phyloP scores from a whole-genome alignment of 2,797 vertebrate genomes.

The Okamejei kenojei region DNA sequence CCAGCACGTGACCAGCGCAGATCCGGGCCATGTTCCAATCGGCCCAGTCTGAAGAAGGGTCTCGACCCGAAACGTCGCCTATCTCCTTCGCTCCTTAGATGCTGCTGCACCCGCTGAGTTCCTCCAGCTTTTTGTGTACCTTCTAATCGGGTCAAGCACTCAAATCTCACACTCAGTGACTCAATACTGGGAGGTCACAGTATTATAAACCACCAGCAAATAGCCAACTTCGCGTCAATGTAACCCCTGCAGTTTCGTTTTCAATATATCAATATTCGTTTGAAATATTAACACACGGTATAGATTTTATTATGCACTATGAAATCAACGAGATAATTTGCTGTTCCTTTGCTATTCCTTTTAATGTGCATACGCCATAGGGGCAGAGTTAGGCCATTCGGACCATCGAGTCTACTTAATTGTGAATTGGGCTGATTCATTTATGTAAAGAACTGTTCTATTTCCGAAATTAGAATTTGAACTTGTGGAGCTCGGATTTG shows the following conservation, averaged over 20 bases:
- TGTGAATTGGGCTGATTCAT: no score
- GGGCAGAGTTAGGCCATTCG: no score
- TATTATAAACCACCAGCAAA: background rate
- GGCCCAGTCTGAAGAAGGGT: no score
- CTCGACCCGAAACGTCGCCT: no score
- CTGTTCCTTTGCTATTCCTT: background rate
- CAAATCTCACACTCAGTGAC: background rate
- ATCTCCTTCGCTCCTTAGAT: no score
- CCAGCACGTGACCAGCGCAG: background rate
- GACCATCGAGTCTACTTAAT: no score
- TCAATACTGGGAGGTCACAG: background rate
- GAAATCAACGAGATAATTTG: background rate
- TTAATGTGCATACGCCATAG: no score
- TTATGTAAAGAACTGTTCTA: no score
- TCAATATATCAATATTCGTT: no score
- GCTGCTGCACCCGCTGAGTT: no score
- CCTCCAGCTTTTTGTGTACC: no score
- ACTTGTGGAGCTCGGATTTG: background rate
- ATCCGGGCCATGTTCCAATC: background rate
- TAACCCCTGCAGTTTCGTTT: no score
- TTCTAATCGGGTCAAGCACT: background rate
- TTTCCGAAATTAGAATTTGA: background rate
- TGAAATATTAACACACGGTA: background rate
- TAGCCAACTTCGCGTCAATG: background rate
- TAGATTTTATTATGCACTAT: background rate